phyloP scores from a whole-genome alignment of 2,888 invertebrate species.

The Endomychus coccineus region DNA sequence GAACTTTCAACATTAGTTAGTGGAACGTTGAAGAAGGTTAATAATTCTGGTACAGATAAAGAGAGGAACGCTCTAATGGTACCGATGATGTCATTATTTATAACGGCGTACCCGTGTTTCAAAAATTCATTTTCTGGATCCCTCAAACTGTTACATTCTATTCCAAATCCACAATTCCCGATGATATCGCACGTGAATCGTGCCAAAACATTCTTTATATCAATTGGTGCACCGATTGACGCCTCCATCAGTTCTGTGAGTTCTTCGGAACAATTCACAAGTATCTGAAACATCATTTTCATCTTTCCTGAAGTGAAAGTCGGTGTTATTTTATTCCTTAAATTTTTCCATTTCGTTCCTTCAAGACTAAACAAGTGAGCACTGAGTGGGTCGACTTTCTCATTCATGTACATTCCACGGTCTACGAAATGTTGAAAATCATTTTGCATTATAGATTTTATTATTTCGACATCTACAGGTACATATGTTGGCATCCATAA shows the following conservation, averaged over 20 bases:
- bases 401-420: constrained; percentile 6
- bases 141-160: constrained; percentile 50
- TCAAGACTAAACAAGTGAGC: constrained; percentile 18
- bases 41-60: neutral
- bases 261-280: constrained; percentile 28
- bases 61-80: neutral
- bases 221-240: neutral
- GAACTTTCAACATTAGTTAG: too few species aligned
- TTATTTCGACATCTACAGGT: constrained; percentile 7
- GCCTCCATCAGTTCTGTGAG: constrained; percentile 3
- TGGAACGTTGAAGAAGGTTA: neutral
- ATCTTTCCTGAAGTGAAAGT: constrained; percentile 42
- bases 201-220: constrained; percentile 21
- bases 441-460: constrained; percentile 8
- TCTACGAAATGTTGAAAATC: constrained; percentile 13
- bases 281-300: constrained; percentile 34
- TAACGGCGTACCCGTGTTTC: constrained; percentile 23
- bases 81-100: constrained; percentile 17
- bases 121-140: constrained; percentile 44
- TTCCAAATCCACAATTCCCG: constrained; percentile 52
- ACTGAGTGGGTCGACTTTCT: constrained; percentile 7
- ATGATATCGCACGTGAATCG: constrained; percentile 54
- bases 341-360: constrained; percentile 37
- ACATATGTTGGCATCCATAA: constrained; percentile 1
- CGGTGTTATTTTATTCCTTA: constrained; percentile 37